A percentile compares a stretch with the other conserved stretches of the same genome.
These are phyloP conservation scores for Lathronympha strigana DNA, from an alignment of 2,888 invertebrate species.

Conservation along the genomic window DNA sequence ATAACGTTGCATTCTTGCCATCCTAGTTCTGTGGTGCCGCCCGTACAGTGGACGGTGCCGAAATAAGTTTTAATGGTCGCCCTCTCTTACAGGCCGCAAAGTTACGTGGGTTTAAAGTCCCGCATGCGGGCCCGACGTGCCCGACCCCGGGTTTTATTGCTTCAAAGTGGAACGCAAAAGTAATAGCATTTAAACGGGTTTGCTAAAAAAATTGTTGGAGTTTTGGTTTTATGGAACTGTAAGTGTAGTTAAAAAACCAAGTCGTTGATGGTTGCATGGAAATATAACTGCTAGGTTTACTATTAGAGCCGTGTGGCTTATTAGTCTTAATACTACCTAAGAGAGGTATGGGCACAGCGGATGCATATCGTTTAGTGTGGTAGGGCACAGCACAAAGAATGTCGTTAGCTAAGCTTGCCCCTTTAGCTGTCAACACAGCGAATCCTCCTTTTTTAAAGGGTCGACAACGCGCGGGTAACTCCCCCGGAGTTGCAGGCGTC, in stretches of 20 bases:
- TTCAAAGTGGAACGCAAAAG: conserved; percentile 52
- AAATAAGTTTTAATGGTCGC: conserved; percentile 69
- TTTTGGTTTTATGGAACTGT: conserved; percentile 10
- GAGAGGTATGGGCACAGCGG: too few relatives aligned
- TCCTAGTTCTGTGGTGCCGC: too few relatives aligned
- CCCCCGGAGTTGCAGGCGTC: too few relatives aligned
- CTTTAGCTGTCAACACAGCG: too few relatives aligned
- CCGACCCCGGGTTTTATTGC: conserved; percentile 54
- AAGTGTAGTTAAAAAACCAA: background rate
- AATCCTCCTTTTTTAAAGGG: too few relatives aligned
- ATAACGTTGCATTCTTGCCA: too few relatives aligned
- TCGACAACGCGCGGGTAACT: too few relatives aligned
- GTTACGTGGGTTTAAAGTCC: conserved; percentile 53
- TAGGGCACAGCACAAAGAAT: too few relatives aligned
- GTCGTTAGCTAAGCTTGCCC: too few relatives aligned
- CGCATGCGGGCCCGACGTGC: conserved; percentile 54
- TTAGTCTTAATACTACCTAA: too few relatives aligned
- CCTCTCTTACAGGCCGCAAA: conserved; percentile 56
- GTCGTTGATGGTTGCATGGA: background rate
- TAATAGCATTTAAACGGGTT: conserved; percentile 53
- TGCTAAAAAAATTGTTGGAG: conserved; percentile 46
- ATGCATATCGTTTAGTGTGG: too few relatives aligned
- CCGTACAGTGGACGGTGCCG: conserved; percentile 47
- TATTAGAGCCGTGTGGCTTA: background rate
- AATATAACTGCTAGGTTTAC: background rate